Conservation (phyloP, 2,113 vertebrate species). For the Neodon shergylaensis region DNA sequence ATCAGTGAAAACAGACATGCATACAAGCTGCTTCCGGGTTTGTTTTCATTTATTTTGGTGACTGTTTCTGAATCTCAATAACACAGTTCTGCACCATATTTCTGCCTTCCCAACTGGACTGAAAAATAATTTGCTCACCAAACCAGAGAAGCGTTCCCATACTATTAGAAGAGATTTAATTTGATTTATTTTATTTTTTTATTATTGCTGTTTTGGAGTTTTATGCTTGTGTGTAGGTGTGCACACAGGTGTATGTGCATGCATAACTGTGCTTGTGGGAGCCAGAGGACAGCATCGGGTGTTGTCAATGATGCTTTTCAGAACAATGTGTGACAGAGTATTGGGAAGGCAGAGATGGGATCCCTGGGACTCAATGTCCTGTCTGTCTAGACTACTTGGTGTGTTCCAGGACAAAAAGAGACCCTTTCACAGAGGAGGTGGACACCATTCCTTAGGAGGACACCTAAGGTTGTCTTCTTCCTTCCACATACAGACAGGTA, state of each 20-base stretch:
- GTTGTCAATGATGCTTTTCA: background rate
- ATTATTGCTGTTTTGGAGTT: background rate
- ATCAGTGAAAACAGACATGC: background rate
- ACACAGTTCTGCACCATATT: background rate
- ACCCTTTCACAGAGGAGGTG: background rate
- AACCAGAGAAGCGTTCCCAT: background rate
- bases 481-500: background rate
- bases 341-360: background rate
- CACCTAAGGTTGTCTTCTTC: too few species aligned
- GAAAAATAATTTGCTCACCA: constrained; percentile 1
- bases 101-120: background rate
- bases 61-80: constrained; percentile 25
- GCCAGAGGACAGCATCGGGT: background rate
- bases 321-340: background rate
- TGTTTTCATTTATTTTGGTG: constrained; percentile 55
- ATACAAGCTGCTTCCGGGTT: constrained; percentile 26
- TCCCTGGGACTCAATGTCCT: background rate
- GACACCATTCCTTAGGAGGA: background rate
- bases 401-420: background rate
- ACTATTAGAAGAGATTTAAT: background rate
- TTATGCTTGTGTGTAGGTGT: background rate
- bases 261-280: background rate
- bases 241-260: background rate
- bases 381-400: too few species aligned
- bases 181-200: background rate